Conservation (phyloP, 1,140 invertebrate species). For the Oscheius sp. region DNA sequence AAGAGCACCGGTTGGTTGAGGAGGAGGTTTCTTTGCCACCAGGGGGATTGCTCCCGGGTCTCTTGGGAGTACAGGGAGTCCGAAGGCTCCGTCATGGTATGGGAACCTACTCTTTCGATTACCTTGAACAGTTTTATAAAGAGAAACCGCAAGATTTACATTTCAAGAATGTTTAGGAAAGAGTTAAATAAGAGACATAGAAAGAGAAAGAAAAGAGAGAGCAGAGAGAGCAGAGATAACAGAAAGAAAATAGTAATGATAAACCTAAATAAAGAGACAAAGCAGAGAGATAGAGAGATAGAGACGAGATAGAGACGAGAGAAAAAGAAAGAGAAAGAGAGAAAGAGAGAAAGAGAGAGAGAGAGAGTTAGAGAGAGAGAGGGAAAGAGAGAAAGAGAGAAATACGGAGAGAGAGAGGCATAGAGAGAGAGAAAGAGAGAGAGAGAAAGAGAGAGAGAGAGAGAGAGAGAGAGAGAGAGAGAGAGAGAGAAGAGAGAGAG, state of each 20-base stretch:
- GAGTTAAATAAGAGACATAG: not conserved
- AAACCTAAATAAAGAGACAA: not conserved
- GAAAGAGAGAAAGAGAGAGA: not conserved
- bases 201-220: conserved; percentile 1
- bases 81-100: not conserved
- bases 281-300: not conserved
- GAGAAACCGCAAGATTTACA: not conserved
- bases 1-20: conserved; percentile 88
- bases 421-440: not conserved
- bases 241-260: not conserved
- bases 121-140: not conserved
- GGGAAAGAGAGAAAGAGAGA: not conserved
- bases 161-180: not conserved
- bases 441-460: not conserved
- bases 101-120: not conserved
- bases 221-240: not conserved
- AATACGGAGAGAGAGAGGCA: not conserved
- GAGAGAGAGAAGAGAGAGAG: conserved; percentile 13
- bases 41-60: not conserved
- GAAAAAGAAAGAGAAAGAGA: not conserved
- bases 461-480: not conserved
- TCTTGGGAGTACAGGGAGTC: conserved; percentile 10
- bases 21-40: conserved; percentile 72
- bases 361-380: not conserved
- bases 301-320: not conserved